Evolutionary conservation across 2,797 vertebrate species (phyloP).

Genomic region (Neopelma chrysocephalum): DNA sequence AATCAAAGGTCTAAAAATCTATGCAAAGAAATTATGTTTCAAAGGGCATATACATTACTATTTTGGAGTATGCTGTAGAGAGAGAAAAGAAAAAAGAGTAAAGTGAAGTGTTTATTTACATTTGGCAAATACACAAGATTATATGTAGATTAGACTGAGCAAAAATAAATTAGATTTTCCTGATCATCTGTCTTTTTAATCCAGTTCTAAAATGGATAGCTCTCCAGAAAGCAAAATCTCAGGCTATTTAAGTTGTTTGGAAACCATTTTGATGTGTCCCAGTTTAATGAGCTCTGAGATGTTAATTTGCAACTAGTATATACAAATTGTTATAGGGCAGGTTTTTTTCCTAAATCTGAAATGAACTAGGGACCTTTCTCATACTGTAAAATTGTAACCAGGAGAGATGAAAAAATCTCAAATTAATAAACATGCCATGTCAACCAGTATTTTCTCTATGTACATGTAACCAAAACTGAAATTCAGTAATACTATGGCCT

Average conservation of each 20-base stretch:
- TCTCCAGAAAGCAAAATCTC: background rate
- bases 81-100: background rate
- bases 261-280: background rate
- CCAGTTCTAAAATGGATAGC: background rate
- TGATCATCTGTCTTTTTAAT: background rate
- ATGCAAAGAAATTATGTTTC: background rate
- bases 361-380: background rate
- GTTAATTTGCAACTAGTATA: background rate
- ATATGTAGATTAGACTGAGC: background rate
- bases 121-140: background rate
- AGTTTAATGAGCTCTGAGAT: background rate
- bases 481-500: background rate
- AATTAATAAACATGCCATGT: background rate
- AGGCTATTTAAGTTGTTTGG: background rate
- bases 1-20: background rate
- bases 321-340: background rate
- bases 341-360: background rate
- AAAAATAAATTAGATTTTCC: background rate
- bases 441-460: background rate
- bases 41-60: background rate
- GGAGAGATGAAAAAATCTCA: background rate
- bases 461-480: background rate
- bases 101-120: background rate
- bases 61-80: background rate
- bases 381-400: background rate